Percentiles rank a stretch among this genome's conserved stretches.
These are phyloP conservation scores for Drosophila arizonae DNA, from an alignment of 1,140 invertebrate genomes.

Conservation along the genomic window DNA sequence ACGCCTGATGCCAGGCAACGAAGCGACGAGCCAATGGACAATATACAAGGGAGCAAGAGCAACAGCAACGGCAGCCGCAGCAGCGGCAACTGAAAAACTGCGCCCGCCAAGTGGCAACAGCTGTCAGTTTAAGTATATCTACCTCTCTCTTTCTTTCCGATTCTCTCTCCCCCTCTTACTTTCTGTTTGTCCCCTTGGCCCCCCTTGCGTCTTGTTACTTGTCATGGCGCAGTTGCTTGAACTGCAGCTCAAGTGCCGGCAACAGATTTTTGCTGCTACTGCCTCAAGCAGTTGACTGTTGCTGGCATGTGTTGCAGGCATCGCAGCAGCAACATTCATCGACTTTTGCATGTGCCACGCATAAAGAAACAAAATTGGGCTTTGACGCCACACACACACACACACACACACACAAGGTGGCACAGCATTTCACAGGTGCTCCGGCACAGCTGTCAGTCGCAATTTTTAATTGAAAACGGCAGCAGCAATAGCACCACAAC, in stretches of 20 bases:
- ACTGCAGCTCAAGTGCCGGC: slow-evolving; percentile 74
- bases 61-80: slow-evolving; percentile 5
- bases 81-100: slow-evolving; percentile 56
- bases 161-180: not conserved
- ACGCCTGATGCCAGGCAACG: slow-evolving; percentile 66
- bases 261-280: slow-evolving; percentile 65
- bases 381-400: no score
- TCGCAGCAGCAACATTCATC: slow-evolving; percentile 26
- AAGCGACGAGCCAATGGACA: slow-evolving; percentile 3
- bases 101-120: slow-evolving; percentile 71
- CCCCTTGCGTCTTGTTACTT: slow-evolving; percentile 58
- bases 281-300: slow-evolving; percentile 31
- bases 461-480: slow-evolving; percentile 75
- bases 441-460: slow-evolving; percentile 65
- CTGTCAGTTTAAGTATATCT: slow-evolving; percentile 44
- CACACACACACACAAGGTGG: slow-evolving; percentile 27
- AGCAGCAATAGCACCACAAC: slow-evolving; percentile 27
- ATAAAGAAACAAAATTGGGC: slow-evolving; percentile 2
- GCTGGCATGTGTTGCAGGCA: slow-evolving; percentile 49
- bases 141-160: not conserved
- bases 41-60: slow-evolving; percentile 11
- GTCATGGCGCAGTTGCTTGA: slow-evolving; percentile 79
- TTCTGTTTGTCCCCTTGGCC: not conserved
- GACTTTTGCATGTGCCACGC: slow-evolving; percentile 41
- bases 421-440: slow-evolving; percentile 51